Evolutionary conservation across 1,140 invertebrate species (phyloP), one percentile per base, ranked within the genome.

Genomic region (Leptinotarsa texana): DNA sequence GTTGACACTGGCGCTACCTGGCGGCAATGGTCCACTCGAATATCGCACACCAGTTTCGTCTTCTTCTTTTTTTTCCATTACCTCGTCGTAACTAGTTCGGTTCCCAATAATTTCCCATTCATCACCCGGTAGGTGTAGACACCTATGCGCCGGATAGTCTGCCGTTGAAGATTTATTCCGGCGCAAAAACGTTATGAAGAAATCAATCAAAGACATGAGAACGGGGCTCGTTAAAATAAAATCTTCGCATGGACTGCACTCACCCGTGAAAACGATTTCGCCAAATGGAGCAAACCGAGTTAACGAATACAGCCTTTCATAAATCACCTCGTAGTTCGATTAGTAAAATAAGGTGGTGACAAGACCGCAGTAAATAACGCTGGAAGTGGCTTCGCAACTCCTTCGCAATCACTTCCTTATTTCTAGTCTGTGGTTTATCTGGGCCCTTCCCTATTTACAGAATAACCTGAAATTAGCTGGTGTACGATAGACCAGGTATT

Each of bases 311-410:
- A 65, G 4, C 17, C 63, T 18, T 22, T 33, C 63, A 65, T 65
- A 65, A 65, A 65, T 65, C 63, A 18, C 63, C 17, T 57, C 51
- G 21, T 33, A 15, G 63, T 65, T 65, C 63, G 63, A 65, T 65
- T 65, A 65, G 27, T 17, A 65, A 27, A 65, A 65, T 65, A 24
- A 65, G 63, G 22, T 65, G 63, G 63, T 65, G 63, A 65, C 63
- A 65, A 22, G 22, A 33, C 63, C 63, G 63, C 63, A n/a, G 21
- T 65, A 65, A 65, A 65, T 65, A 24, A 65, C 22, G 17, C 2
- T n/a, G 22, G 1, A 65, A 65, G 63, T 65, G 63, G 51, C 63
- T 65, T 65, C 21, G 63, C 63, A 65, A 65, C 51, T 57, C 51
- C 51, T n/a, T 57, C 51, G 51, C 17, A 57, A 15, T 65, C n/a